Conservation (phyloP, 2,113 vertebrate genomes). For the Procavia capensis region DNA sequence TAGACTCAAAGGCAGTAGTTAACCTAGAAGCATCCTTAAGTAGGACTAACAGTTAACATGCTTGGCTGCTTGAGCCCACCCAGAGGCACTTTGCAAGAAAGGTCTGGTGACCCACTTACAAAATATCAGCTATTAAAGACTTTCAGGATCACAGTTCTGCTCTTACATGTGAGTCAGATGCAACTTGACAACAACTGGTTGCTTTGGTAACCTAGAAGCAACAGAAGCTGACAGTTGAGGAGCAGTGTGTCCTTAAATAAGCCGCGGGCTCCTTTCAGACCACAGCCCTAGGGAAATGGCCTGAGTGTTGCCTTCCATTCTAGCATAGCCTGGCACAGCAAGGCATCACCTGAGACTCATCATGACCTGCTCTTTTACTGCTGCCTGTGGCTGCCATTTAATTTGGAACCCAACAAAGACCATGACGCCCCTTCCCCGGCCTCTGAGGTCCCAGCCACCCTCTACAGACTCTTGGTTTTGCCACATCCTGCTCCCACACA, state of each 20-base stretch:
- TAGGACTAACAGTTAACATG: no score
- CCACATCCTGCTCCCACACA: conserved; percentile 80
- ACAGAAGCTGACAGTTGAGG: not conserved
- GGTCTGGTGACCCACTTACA: not conserved
- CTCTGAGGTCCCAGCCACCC: not conserved
- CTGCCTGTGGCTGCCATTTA: not conserved
- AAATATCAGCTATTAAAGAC: not conserved
- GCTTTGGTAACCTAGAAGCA: not conserved
- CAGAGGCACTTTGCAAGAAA: not conserved
- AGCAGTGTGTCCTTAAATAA: not conserved
- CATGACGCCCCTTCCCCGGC: not conserved
- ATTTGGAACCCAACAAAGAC: not conserved
- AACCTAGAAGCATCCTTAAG: not conserved
- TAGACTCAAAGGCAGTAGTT: no score
- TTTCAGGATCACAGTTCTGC: not conserved
- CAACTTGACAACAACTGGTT: not conserved
- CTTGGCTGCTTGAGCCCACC: not conserved
- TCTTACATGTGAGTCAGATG: not conserved
- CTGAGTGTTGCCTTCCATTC: not conserved
- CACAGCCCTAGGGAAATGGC: not conserved
- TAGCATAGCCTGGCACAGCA: not conserved
- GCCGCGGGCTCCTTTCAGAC: not conserved
- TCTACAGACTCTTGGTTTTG: conserved; percentile 70
- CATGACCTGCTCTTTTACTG: not conserved
- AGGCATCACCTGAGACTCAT: not conserved